These are phyloP conservation scores for Lucilia cuprina DNA, from an alignment of 1,140 invertebrate species.

Conservation along the genomic window DNA sequence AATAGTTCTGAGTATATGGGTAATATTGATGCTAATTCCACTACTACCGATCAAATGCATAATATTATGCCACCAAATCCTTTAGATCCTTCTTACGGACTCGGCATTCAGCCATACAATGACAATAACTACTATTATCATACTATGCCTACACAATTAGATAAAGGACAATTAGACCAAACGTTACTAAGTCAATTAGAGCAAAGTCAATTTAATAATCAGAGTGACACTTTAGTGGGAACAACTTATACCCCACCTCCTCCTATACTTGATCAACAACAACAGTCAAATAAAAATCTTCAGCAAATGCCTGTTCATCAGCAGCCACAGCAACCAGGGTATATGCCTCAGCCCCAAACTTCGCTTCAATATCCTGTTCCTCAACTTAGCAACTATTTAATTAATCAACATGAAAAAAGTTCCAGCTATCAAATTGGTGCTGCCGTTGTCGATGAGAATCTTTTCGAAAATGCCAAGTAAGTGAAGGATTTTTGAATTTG, in stretches of 20 bases:
- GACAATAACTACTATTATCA: not conserved
- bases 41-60: slow-evolving; percentile 26
- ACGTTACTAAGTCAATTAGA: not conserved
- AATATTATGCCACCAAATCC: not conserved
- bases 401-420: slow-evolving; percentile 49
- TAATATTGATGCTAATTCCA: slow-evolving; percentile 25
- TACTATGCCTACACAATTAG: slow-evolving; percentile 27
- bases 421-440: slow-evolving; percentile 56
- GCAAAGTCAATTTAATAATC: not conserved
- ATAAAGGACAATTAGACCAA: slow-evolving; percentile 34
- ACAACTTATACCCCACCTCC: not conserved
- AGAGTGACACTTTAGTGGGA: not conserved
- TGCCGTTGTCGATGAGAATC: slow-evolving; percentile 47
- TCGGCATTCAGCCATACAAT: not conserved
- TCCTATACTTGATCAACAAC: not conserved
- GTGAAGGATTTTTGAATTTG: not conserved
- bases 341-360: slow-evolving; percentile 31
- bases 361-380: not conserved
- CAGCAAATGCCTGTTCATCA: slow-evolving; percentile 2
- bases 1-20: slow-evolving; percentile 17
- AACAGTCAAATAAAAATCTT: no score
- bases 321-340: slow-evolving; percentile 39
- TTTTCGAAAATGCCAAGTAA: slow-evolving; percentile 56
- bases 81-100: not conserved
- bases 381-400: slow-evolving; percentile 24